A percentile compares a stretch with the other conserved stretches of the same genome.
phyloP scores from a whole-genome alignment of 2,113 vertebrate genomes.

The Oreochromis spilurus region DNA sequence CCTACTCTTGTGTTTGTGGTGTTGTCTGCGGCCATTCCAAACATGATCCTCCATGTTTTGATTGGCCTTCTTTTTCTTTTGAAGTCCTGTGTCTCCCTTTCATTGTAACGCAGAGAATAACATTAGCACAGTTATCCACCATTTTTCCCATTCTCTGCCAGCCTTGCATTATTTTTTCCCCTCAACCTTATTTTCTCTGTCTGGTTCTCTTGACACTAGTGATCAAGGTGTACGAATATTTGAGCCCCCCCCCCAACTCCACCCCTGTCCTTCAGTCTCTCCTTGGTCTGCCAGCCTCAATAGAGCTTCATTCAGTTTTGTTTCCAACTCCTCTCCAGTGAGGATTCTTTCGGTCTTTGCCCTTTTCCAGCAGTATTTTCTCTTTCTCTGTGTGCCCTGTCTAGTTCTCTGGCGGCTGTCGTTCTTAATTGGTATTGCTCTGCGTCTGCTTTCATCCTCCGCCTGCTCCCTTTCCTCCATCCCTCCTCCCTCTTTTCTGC shows the following conservation, averaged over 20 bases:
- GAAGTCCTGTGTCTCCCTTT: background rate
- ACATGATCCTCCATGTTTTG: background rate
- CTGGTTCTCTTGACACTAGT: background rate
- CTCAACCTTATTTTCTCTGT: background rate
- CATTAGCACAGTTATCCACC: background rate
- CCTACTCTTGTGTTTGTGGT: background rate
- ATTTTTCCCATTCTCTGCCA: background rate
- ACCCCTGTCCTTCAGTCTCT: background rate
- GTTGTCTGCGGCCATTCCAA: slow-evolving; percentile 1
- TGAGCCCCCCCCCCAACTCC: background rate
- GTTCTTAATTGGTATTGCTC: slow-evolving; percentile 64
- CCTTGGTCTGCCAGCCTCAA: slow-evolving; percentile 21
- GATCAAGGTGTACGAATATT: slow-evolving; percentile 27
- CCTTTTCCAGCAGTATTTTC: slow-evolving; percentile 12
- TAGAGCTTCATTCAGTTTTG: background rate
- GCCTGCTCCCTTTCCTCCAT: background rate
- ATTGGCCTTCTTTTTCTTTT: background rate
- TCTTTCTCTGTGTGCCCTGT: slow-evolving; percentile 18
- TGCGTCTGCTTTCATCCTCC: slow-evolving; percentile 53
- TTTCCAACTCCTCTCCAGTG: slow-evolving; percentile 6
- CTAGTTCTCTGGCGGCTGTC: slow-evolving; percentile 55
- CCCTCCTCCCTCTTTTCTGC: slow-evolving; percentile 10
- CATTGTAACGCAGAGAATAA: background rate
- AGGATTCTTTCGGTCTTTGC: slow-evolving; percentile 13
- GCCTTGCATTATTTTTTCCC: background rate